Base-by-base conservation (phyloP, 2,113 vertebrate species). In the Pholis gunnellus region DNA sequence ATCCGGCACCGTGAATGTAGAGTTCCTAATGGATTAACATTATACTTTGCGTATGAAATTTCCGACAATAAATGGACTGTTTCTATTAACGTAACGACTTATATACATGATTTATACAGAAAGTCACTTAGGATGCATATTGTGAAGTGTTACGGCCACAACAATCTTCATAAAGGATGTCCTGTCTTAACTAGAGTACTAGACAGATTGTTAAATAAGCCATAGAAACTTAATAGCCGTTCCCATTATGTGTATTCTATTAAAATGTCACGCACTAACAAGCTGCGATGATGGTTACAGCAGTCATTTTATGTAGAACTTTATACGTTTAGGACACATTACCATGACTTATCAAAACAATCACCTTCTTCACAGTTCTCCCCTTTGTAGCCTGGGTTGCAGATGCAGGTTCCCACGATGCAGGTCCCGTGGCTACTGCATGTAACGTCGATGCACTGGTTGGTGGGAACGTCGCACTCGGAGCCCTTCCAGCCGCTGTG, bases 311-410 rank as follows among this genome's bases (percentile, higher is more conserved):
- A 79, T 50, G 69, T 15, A 20, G 20, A 36, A 50, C 63, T 75
- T 72, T 56, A 77, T 40, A 67, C 10, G 6, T 76, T 57, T 22
- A 77, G 66, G 61, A 74, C 3, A 75, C 54, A 70, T 72, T 71
- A 75, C 1, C 27, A 34, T 50, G 61, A 78, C 56, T 67, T 71
- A 71, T 77, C 15, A 76, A 76, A 82, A 79, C 38, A 82, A 60
- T 86, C 71, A 99, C 98, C 98, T 98, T 99, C 97, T 91, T 99
- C 97, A 0, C 98, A 99, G 96, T 96, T 99, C 87, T 99, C 98
- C 7, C 98, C 98, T 73, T 99, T 99, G 95, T 99, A 99, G 4
- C 98, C 98, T 0, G 97, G 97, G 89, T 98, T 98, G 90, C 98
- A 99, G 95, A 99, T 99, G 75, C 98, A 99, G 57, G 98, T 99